These are phyloP conservation scores for Drosophila athabasca DNA, from an alignment of 1,140 invertebrate genomes.

Conservation along the genomic window DNA sequence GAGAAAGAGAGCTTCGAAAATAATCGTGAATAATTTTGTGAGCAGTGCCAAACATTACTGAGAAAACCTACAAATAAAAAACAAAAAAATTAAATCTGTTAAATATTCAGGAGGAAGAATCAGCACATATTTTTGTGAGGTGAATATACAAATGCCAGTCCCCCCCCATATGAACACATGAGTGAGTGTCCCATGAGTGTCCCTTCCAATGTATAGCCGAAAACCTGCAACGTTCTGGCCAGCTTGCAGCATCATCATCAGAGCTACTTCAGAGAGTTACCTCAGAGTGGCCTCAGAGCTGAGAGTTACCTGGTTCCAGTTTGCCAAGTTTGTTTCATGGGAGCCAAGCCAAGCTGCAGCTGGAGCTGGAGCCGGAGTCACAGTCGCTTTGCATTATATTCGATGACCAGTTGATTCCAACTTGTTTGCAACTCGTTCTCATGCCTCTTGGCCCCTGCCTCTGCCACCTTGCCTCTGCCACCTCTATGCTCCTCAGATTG, in stretches of 20 bases:
- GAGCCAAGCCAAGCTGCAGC: neutral
- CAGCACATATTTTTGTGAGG: slow-evolving; percentile 28
- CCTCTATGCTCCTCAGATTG: slow-evolving; percentile 5
- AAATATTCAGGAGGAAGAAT: slow-evolving; percentile 1
- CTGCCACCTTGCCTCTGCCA: neutral
- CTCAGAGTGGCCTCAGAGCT: neutral
- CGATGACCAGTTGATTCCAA: slow-evolving; percentile 46
- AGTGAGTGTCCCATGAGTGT: neutral
- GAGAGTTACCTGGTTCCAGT: slow-evolving; percentile 7
- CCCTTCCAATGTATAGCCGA: neutral
- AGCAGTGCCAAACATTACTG: slow-evolving; percentile 28
- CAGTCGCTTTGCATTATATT: slow-evolving; percentile 47
- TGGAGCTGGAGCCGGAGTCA: slow-evolving; percentile 1
- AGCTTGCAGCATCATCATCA: slow-evolving; percentile 12
- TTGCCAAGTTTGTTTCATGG: slow-evolving; percentile 48
- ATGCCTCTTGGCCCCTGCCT: slow-evolving; percentile 4
- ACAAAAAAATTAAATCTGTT: neutral
- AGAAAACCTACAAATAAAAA: neutral
- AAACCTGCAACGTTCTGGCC: no score
- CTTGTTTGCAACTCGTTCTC: slow-evolving; percentile 51
- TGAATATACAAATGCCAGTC: slow-evolving; percentile 46
- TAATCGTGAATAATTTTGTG: slow-evolving; percentile 24
- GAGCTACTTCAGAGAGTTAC: slow-evolving; percentile 39
- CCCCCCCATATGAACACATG: neutral
- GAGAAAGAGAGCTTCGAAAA: slow-evolving; percentile 13